Evolutionary conservation across 2,113 vertebrate species (phyloP), one percentile per base, ranked within the genome.

Genomic region (Cyprinodon brontotheroides): DNA sequence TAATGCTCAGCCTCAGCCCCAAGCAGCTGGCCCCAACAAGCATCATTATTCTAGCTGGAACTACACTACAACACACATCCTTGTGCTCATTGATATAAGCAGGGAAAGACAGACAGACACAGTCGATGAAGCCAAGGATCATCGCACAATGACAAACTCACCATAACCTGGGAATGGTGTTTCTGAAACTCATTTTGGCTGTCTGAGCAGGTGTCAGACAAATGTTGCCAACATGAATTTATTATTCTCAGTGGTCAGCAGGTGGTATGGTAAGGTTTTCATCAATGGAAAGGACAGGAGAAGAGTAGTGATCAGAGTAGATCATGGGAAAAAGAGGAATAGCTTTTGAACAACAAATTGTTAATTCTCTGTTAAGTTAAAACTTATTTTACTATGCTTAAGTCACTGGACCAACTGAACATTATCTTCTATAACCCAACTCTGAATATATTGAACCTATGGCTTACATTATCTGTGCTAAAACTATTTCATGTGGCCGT

Each of bases 1-100:
- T 93, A 93, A 90, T 94, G 86, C 75, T 86, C 83, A 89, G 86
- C 79, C 87, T 79, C 84, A 83, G 84, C 89, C 90, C 87, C 77
- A 41, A 92, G 91, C 91, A 92, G 91, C 92, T 93, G 92, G 90
- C 86, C 89, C 78, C 80, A 84, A 85, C 87, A 91, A 89, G 89
- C 85, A 82, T 89, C 90, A 91, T 93, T 93, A 91, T 92, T 90
- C 79, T 78, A 77, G 69, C 70, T 79, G 77, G 68, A 83, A 80
- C 68, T 50, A 78, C 40, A 73, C 43, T 78, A 74, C 22, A 82
- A 60, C 70, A 65, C 68, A 67, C 72, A 70, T 29, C 29, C 29
- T 29, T 29, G 29, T 29, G n/a, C 78, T 77, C 73, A 82, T 39
- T 81, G 69, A 80, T 68, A 85, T 67, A 72, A 11, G 43, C 60